These are phyloP conservation scores for Scomber japonicus DNA, from an alignment of 2,113 vertebrate genomes.

Conservation along the genomic window DNA sequence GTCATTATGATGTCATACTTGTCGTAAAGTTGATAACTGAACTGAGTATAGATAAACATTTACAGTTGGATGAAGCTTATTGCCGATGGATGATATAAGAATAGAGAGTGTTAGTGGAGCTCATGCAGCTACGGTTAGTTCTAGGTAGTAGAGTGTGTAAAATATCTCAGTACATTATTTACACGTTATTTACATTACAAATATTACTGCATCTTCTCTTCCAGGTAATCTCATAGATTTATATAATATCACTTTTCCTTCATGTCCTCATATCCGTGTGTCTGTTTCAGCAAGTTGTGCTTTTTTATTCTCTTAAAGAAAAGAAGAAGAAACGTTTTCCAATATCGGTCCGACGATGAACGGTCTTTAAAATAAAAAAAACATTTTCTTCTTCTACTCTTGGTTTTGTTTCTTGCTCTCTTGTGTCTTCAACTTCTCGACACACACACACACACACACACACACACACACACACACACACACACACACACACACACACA, in stretches of 20 bases:
- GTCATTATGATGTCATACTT: too few species aligned
- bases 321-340: too few species aligned
- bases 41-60: neutral
- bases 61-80: neutral
- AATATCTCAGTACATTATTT: conserved; percentile 18
- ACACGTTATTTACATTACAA: conserved; percentile 33
- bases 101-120: neutral
- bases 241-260: neutral
- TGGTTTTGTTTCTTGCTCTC: neutral
- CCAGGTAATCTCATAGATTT: neutral
- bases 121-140: conserved; percentile 22
- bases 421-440: neutral
- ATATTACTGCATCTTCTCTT: conserved; percentile 33
- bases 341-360: neutral
- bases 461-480: too few species aligned
- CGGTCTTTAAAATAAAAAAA: neutral
- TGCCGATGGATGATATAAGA: neutral
- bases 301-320: too few species aligned
- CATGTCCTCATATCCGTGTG: neutral
- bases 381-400: neutral
- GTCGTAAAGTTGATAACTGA: too few species aligned
- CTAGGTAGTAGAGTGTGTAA: conserved; percentile 21
- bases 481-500: neutral
- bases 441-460: too few species aligned
- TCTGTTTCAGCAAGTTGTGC: neutral